Evolutionary conservation across 2,797 vertebrate genomes (phyloP).

Genomic region (Sebastes oblongus): DNA sequence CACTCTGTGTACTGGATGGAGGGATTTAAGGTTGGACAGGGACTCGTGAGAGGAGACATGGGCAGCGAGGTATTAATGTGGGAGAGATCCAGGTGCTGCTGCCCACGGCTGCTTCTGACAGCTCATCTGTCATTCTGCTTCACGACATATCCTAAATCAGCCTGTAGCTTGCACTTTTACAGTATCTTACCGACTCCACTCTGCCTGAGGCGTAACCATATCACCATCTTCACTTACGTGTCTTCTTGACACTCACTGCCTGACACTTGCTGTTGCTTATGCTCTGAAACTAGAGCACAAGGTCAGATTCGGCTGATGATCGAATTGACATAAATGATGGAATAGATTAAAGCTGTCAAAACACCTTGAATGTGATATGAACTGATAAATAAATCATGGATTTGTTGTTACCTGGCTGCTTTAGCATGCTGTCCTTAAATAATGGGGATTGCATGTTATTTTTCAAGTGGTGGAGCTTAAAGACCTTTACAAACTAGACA

Average conservation of each 20-base stretch:
- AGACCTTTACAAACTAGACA: too few species aligned
- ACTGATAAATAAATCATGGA: not conserved
- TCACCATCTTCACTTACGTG: not conserved
- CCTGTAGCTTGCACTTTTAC: constrained; percentile 36
- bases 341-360: not conserved
- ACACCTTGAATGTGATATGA: not conserved
- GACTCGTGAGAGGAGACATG: not conserved
- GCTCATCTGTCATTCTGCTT: constrained; percentile 66
- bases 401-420: not conserved
- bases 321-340: not conserved
- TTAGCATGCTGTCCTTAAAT: not conserved
- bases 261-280: not conserved
- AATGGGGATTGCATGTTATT: not conserved
- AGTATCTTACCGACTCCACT: constrained; percentile 13
- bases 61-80: constrained; percentile 46
- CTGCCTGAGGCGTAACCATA: constrained; percentile 5
- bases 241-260: not conserved
- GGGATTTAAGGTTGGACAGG: constrained; percentile 28
- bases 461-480: not conserved
- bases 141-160: constrained; percentile 65
- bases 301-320: not conserved
- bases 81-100: constrained; percentile 45
- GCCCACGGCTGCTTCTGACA: constrained; percentile 52
- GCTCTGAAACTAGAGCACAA: not conserved
- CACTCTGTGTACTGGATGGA: constrained; percentile 9